Base-by-base conservation (phyloP, 2,888 invertebrate species). In the Cepaea hortensis region DNA sequence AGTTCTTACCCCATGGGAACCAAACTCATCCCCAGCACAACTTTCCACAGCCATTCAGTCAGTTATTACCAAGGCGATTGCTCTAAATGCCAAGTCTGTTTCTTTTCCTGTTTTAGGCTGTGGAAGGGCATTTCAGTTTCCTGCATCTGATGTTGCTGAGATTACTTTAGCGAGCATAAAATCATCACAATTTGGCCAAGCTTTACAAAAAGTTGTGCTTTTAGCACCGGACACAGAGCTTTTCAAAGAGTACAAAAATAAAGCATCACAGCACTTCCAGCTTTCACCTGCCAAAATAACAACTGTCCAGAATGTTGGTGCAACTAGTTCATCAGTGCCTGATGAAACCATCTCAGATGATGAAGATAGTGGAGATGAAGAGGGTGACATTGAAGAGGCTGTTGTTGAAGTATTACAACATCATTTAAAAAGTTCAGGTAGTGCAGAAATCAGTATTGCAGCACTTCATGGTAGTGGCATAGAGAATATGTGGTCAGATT, bases 51-150 rank as follows among this genome's bases (percentile, higher is more conserved):
- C 61, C 18, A 62, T 85, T 4, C 48, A 72, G 9, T 13, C 20
- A 55, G 68, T 80, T 73, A 20, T 85, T 68, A 18, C 1, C 7
- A 23, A 72, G 20, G 79, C 80, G 61, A 18, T 11, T 48, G 62
- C 48, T 55, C n/a, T 80, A 48, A 35, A n/a, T 23, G 85, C 80
- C 13, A 80, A 79, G 80, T 70, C 85, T 18, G 79, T 85, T 35
- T 79, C 85, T 0, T 85, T 85, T 55, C 85, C 85, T n/a, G 77
- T 70, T 20, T n/a, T 85, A 46, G 80, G 85, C 15, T 85, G 61
- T 80, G 85, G 85, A 11, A 79, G 61, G 80, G 80, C 72, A n/a
- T 80, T 85, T 73, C 7, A 23, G 61, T 80, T 72, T 46, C 80
- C 85, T 1, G 11, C 85, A n/a, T 23, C 85, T 18, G 55, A 70